Conservation (phyloP, 2,888 invertebrate species). For the Lasius platythorax region DNA sequence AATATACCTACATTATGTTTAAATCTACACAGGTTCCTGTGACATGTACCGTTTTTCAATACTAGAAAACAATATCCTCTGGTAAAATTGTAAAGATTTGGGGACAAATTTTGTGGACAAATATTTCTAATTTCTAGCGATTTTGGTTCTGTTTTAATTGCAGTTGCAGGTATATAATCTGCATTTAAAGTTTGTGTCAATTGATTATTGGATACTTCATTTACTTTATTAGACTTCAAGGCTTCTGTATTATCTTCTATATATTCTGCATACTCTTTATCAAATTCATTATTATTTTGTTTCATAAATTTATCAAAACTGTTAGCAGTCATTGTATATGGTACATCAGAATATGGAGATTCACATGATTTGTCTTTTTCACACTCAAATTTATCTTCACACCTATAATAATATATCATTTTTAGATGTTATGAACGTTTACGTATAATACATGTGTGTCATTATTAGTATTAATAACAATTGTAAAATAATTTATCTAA, state of each 20-base stretch:
- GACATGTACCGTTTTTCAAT: not conserved
- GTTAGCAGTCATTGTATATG: constrained; percentile 29
- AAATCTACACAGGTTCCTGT: constrained; percentile 14
- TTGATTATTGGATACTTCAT: not conserved
- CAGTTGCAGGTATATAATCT: not conserved
- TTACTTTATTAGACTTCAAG: not conserved
- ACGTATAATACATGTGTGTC: not conserved
- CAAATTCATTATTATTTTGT: constrained; percentile 48
- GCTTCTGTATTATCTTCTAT: not conserved
- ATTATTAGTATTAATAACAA: not conserved
- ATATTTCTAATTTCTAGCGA: not conserved
- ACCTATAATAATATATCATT: constrained; percentile 21
- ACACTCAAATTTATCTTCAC: not conserved
- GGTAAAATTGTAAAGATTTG: not conserved
- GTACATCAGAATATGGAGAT: not conserved
- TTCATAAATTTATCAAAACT: constrained; percentile 42
- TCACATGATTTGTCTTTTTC: not conserved
- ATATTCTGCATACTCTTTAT: constrained; percentile 26
- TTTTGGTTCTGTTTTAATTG: not conserved
- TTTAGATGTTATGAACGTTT: not conserved
- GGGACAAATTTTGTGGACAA: not conserved
- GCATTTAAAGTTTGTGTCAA: not conserved
- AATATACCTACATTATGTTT: constrained; percentile 61
- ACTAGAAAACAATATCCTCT: not conserved
- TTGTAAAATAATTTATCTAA: not conserved